Conservation (phyloP, 2,797 vertebrate genomes). For the Sebastes minor region DNA sequence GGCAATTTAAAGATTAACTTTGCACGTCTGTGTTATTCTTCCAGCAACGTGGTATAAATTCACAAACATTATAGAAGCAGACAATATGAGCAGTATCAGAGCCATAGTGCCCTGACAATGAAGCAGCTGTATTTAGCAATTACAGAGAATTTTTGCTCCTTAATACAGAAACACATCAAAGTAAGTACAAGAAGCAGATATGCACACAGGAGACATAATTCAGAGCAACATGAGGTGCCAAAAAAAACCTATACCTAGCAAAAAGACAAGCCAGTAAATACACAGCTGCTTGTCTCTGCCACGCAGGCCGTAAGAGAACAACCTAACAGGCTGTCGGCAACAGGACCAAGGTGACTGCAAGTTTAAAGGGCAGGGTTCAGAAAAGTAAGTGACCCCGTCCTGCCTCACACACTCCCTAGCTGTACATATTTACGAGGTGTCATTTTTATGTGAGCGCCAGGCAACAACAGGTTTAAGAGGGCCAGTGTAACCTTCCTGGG, state of each 20-base stretch:
- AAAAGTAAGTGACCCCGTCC: constrained; percentile 60
- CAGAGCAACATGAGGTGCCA: constrained; percentile 6
- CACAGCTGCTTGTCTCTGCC: constrained; percentile 32
- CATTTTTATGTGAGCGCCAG: constrained; percentile 82
- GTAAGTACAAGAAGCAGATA: neutral
- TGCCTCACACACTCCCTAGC: constrained; percentile 63
- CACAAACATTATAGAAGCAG: neutral
- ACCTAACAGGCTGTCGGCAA: constrained; percentile 51
- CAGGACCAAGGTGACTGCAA: constrained; percentile 67
- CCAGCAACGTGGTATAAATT: neutral
- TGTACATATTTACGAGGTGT: constrained; percentile 84
- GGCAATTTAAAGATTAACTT: neutral
- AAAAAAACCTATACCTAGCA: neutral
- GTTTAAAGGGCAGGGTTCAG: constrained; percentile 79
- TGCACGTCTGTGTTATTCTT: neutral
- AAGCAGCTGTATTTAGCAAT: neutral
- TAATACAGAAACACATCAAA: neutral
- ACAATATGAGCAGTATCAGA: neutral
- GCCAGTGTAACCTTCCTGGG: constrained; percentile 77
- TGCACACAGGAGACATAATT: neutral
- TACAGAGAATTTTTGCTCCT: neutral
- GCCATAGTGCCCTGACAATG: neutral
- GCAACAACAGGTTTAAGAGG: constrained; percentile 85
- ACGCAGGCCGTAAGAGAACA: constrained; percentile 35
- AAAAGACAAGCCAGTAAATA: constrained; percentile 20